A percentile compares a stretch with the other conserved stretches of the same genome.
phyloP scores from a whole-genome alignment of 1,140 invertebrate species.

The Drosophila nannoptera region DNA sequence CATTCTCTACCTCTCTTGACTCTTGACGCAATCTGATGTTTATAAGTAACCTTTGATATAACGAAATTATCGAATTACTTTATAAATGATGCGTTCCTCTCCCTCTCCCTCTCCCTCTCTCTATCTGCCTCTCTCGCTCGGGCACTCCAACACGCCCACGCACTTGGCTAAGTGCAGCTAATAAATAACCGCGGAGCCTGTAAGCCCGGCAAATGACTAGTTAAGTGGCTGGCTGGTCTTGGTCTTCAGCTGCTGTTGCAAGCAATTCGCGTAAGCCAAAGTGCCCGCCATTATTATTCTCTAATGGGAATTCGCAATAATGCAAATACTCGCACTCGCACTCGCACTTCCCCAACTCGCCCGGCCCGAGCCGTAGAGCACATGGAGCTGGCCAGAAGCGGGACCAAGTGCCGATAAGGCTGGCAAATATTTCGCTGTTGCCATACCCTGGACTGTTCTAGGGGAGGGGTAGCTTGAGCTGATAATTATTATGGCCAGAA shows the following conservation, averaged over 20 bases:
- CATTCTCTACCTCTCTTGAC: too few species aligned
- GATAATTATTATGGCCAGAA: neutral
- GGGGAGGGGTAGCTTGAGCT: too few species aligned
- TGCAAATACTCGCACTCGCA: conserved; percentile 36
- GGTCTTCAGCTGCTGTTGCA: conserved; percentile 27
- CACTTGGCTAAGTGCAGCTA: conserved; percentile 9
- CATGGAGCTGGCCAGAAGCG: conserved; percentile 8
- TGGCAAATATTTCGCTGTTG: conserved; percentile 50
- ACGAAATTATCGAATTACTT: neutral
- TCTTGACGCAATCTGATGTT: neutral
- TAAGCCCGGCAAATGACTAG: neutral
- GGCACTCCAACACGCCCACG: neutral
- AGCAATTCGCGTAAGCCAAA: conserved; percentile 33
- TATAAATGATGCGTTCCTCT: neutral
- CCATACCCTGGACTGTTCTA: neutral
- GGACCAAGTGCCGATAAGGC: conserved; percentile 47
- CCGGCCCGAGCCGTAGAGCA: neutral
- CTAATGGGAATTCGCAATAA: conserved; percentile 41
- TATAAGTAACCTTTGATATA: neutral
- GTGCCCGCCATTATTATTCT: conserved; percentile 35
- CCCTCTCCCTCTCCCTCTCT: neutral
- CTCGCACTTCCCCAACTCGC: neutral
- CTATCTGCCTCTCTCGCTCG: too few species aligned
- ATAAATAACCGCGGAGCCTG: conserved; percentile 17
- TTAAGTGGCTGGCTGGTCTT: conserved; percentile 17